A percentile compares a stretch with the other conserved stretches of the same genome.
phyloP scores from a whole-genome alignment of 2,888 invertebrate genomes.

The Tubulanus polymorphus region DNA sequence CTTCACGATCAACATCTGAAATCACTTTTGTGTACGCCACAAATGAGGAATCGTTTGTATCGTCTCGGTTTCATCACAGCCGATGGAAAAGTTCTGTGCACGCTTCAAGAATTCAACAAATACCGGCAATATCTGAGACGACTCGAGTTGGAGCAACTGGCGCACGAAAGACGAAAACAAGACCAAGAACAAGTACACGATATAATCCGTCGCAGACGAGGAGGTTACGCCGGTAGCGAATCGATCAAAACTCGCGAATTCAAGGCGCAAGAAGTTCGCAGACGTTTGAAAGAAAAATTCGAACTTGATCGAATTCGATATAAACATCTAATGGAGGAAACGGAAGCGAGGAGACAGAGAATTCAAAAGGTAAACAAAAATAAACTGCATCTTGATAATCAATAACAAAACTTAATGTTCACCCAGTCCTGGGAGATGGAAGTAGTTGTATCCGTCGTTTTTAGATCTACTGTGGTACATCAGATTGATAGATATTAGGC shows the following conservation, averaged over 20 bases:
- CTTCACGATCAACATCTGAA: conserved; percentile 42
- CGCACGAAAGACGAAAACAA: conserved; percentile 22
- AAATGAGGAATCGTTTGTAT: conserved; percentile 52
- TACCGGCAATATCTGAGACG: conserved; percentile 60
- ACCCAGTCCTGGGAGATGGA: too few relatives aligned
- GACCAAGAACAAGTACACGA: not conserved
- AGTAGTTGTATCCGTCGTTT: too few relatives aligned
- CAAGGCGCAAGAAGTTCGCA: not conserved
- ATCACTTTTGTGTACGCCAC: conserved; percentile 6
- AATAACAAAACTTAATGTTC: too few relatives aligned
- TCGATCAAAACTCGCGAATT: not conserved
- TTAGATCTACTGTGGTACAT: too few relatives aligned
- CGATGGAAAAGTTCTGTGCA: conserved; percentile 63
- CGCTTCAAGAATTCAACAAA: conserved; percentile 64
- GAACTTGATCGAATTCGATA: too few relatives aligned
- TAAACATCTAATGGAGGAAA: not conserved
- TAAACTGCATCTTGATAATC: too few relatives aligned
- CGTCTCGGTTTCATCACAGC: conserved; percentile 60
- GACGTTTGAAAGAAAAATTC: not conserved
- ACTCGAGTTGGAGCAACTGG: conserved; percentile 28
- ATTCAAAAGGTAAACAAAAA: not conserved
- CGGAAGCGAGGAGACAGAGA: not conserved
- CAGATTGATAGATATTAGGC: too few relatives aligned
- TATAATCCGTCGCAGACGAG: not conserved
- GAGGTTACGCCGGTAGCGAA: not conserved